A percentile compares a stretch with the other conserved stretches of the same genome.
Conservation (phyloP, 1,140 invertebrate genomes). For the Diorhabda elongata region DNA sequence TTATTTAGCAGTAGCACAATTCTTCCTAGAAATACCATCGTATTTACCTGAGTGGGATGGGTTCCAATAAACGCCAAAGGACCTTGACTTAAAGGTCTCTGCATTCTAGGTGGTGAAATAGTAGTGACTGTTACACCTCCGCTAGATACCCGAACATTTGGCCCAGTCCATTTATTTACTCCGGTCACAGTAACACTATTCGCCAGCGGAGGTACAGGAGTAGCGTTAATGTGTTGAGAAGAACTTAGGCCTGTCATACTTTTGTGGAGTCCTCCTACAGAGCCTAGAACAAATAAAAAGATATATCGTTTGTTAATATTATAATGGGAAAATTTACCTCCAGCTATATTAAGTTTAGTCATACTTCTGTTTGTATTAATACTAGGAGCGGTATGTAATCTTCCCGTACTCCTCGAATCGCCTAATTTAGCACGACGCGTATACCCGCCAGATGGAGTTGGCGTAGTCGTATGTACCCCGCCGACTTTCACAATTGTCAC, state of each 20-base stretch:
- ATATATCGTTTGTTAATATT: neutral
- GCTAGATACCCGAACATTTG: slow-evolving; percentile 50
- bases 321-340: slow-evolving; percentile 37
- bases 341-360: slow-evolving; percentile 67
- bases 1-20: too few relatives aligned
- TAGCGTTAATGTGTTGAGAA: slow-evolving; percentile 62
- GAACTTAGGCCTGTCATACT: slow-evolving; percentile 77
- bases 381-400: slow-evolving; percentile 62
- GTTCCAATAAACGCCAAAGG: slow-evolving; percentile 48
- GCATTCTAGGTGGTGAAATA: slow-evolving; percentile 52
- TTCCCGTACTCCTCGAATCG: slow-evolving; percentile 65
- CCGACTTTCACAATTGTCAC: slow-evolving; percentile 74
- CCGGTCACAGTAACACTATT: slow-evolving; percentile 49
- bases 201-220: slow-evolving; percentile 29
- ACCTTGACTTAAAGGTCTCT: slow-evolving; percentile 51
- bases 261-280: slow-evolving; percentile 72
- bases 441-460: slow-evolving; percentile 50
- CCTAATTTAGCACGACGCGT: slow-evolving; percentile 60
- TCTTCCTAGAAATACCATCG: neutral
- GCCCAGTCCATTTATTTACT: slow-evolving; percentile 51
- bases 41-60: slow-evolving; percentile 37
- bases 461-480: slow-evolving; percentile 44
- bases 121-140: slow-evolving; percentile 64
- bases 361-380: slow-evolving; percentile 67
- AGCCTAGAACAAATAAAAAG: slow-evolving; percentile 48